phyloP scores from a whole-genome alignment of 2,113 vertebrate genomes.

The Gymnocephalus cernua region DNA sequence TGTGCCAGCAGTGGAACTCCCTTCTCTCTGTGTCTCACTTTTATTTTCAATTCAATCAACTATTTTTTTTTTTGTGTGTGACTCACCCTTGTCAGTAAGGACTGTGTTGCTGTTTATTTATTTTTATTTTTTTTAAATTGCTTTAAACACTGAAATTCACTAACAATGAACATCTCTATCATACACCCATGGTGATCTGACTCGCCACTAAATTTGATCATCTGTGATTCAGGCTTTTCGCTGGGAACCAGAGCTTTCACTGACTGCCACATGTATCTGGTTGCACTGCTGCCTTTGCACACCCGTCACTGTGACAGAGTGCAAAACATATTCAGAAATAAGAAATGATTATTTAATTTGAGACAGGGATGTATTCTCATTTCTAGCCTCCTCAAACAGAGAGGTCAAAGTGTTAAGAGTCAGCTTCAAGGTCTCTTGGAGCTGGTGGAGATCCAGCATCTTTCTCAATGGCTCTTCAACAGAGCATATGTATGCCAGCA shows the following conservation, averaged over 20 bases:
- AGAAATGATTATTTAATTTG: neutral
- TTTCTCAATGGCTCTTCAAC: neutral
- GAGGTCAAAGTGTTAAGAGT: slow-evolving; percentile 1
- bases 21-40: slow-evolving; percentile 20
- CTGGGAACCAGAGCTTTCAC: slow-evolving; percentile 2
- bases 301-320: slow-evolving; percentile 65
- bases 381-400: no score
- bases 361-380: neutral
- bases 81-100: slow-evolving; percentile 28
- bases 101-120: slow-evolving; percentile 33
- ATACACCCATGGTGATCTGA: slow-evolving; percentile 22
- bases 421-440: neutral
- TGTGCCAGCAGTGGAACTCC: slow-evolving; percentile 46
- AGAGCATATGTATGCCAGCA: neutral
- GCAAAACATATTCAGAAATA: slow-evolving; percentile 6
- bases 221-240: slow-evolving; percentile 15
- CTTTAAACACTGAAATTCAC: slow-evolving; percentile 27
- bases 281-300: slow-evolving; percentile 44
- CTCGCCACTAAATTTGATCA: slow-evolving; percentile 9
- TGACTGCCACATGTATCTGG: slow-evolving; percentile 32
- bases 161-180: slow-evolving; percentile 5
- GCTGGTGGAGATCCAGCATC: neutral
- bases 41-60: slow-evolving; percentile 5
- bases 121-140: neutral
- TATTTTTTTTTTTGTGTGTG: neutral